Conservation (phyloP, 1,140 invertebrate genomes). For the Bradynema listronoti region DNA sequence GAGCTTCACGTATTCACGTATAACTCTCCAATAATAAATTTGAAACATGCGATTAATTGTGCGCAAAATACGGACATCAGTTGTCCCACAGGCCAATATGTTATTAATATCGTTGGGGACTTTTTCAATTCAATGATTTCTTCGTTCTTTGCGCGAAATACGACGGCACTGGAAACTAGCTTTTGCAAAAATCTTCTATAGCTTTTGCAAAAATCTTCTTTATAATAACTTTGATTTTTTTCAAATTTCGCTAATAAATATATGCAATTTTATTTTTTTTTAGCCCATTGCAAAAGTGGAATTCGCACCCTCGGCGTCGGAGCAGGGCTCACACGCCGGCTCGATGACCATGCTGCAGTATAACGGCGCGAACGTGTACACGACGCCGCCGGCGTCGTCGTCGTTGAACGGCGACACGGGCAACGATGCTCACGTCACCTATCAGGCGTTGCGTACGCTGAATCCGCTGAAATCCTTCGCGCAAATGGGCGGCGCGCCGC, state of each 20-base stretch:
- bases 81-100: too few relatives aligned
- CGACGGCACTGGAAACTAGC: too few relatives aligned
- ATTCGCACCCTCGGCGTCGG: slow-evolving; percentile 17
- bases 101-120: too few relatives aligned
- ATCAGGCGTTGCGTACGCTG: slow-evolving; percentile 30
- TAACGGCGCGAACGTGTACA: slow-evolving; percentile 11
- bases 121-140: too few relatives aligned
- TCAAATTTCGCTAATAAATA: too few relatives aligned
- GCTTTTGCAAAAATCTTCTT: background rate
- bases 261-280: slow-evolving; percentile 5
- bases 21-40: too few relatives aligned
- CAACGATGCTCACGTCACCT: slow-evolving; percentile 16
- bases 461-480: slow-evolving; percentile 37
- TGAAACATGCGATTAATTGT: too few relatives aligned
- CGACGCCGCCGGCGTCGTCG: slow-evolving; percentile 17
- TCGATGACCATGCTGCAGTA: slow-evolving; percentile 29
- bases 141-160: slow-evolving; percentile 1
- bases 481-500: slow-evolving; percentile 28
- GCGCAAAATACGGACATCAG: too few relatives aligned
- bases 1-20: too few relatives aligned
- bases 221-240: background rate
- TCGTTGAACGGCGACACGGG: background rate
- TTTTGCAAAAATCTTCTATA: background rate
- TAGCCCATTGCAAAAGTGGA: slow-evolving; percentile 40
- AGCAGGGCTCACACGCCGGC: slow-evolving; percentile 24